Conservation (phyloP, 2,113 vertebrate genomes). For the Porphyrio hochstetteri region DNA sequence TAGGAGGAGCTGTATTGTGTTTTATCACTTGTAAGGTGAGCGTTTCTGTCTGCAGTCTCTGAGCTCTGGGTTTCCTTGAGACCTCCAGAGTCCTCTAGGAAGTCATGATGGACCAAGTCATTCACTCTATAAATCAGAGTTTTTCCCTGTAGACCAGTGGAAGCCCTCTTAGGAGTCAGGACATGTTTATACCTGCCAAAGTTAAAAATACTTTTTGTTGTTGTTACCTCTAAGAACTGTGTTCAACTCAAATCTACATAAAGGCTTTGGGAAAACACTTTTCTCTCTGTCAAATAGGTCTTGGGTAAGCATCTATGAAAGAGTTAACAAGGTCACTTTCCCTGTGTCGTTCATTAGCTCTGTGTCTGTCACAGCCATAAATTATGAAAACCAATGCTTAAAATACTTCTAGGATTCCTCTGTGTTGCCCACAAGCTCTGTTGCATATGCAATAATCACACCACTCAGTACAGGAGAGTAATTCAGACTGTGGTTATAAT, state of each 20-base stretch:
- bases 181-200: neutral
- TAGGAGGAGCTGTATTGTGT: neutral
- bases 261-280: neutral
- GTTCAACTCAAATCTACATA: neutral
- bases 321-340: neutral
- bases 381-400: constrained; percentile 29
- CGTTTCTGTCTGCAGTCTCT: neutral
- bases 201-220: neutral
- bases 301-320: neutral
- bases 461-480: neutral
- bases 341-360: neutral
- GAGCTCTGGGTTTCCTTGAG: neutral
- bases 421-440: neutral
- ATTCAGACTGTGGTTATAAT: constrained; percentile 26
- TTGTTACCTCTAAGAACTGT: neutral
- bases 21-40: neutral
- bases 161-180: neutral
- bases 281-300: neutral
- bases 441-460: neutral
- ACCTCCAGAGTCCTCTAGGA: neutral
- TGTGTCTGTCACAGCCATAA: neutral
- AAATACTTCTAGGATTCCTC: constrained; percentile 31
- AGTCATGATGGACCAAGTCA: neutral
- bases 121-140: neutral
- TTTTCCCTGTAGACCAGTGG: neutral